A percentile compares a stretch with the other conserved stretches of the same genome.
phyloP scores from a whole-genome alignment of 2,113 vertebrate genomes.

The Microtus pennsylvanicus region DNA sequence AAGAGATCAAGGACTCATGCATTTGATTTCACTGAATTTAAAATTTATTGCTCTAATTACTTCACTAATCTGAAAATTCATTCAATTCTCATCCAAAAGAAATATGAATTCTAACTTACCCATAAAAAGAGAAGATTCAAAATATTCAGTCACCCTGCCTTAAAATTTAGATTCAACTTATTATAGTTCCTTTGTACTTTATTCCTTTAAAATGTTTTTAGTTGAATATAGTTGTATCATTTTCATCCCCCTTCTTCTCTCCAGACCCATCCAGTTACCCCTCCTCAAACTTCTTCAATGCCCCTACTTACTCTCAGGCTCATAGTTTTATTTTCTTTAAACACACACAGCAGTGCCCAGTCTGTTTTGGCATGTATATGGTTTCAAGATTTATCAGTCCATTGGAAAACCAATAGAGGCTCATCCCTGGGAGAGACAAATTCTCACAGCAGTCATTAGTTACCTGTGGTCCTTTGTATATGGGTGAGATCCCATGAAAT shows the following conservation, averaged over 20 bases:
- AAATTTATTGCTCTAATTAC: background rate
- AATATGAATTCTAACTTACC: background rate
- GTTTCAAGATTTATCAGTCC: background rate
- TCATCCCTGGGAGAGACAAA: background rate
- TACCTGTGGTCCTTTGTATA: background rate
- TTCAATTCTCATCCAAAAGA: background rate
- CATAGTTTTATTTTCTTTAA: background rate
- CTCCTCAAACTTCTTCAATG: background rate
- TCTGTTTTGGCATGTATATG: background rate
- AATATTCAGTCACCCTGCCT: background rate
- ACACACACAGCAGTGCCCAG: background rate
- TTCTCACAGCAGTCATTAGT: background rate
- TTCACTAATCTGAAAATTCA: background rate
- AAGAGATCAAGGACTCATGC: background rate
- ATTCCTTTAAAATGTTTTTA: background rate
- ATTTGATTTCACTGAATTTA: background rate
- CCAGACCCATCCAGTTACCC: background rate
- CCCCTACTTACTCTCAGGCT: background rate
- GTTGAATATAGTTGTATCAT: background rate
- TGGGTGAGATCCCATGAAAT: background rate
- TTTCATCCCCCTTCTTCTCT: background rate
- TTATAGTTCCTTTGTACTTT: background rate
- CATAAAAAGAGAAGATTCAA: background rate
- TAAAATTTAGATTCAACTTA: background rate
- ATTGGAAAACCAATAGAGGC: background rate